Conservation (phyloP, 2,113 vertebrate genomes). For the Aramus guarauna region DNA sequence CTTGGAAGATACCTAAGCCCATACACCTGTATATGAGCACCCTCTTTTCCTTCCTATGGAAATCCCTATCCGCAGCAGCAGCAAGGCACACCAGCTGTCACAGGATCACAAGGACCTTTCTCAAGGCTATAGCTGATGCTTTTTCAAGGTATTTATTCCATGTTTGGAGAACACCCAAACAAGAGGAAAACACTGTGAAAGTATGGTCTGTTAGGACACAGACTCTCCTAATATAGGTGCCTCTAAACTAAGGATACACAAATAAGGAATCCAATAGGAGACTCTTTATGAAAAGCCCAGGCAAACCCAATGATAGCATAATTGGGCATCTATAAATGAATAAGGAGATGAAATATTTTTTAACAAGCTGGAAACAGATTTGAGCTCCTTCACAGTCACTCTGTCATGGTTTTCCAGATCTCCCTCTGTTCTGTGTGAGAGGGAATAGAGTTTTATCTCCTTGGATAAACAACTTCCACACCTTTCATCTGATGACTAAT, state of each 20-base stretch:
- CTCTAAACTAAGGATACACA: background rate
- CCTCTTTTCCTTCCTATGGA: background rate
- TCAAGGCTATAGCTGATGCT: background rate
- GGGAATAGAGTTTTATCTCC: background rate
- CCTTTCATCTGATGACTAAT: background rate
- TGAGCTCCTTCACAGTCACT: background rate
- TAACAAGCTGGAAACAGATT: background rate
- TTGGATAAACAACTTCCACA: background rate
- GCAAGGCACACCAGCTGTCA: background rate
- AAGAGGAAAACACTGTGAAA: background rate
- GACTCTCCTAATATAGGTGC: background rate
- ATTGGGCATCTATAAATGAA: background rate
- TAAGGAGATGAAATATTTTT: background rate
- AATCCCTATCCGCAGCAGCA: background rate
- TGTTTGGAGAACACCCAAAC: background rate
- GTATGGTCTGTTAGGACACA: background rate
- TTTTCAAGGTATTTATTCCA: background rate
- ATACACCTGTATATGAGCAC: background rate
- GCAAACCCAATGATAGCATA: background rate
- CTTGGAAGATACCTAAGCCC: background rate
- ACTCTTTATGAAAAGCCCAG: background rate
- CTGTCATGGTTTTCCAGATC: background rate
- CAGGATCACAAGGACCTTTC: background rate
- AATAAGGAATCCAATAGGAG: background rate
- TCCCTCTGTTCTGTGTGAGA: background rate